Evolutionary conservation across 2,888 invertebrate species (phyloP), one percentile per base, ranked within the genome.

Genomic region (Brenthis daphne): DNA sequence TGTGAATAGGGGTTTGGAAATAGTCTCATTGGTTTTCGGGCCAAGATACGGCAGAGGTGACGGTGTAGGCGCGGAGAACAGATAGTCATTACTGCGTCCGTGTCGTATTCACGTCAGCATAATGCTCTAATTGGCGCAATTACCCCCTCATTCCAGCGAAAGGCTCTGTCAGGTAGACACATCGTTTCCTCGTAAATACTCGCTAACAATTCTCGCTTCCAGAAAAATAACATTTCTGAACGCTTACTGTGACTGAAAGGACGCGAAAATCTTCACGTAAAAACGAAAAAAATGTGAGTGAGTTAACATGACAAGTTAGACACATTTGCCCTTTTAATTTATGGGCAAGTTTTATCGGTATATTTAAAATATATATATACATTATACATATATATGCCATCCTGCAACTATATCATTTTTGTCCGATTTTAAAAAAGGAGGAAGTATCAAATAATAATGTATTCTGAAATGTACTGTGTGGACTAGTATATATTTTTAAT

Each of bases 111-210:
- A 89, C 89, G 91, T 92, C 91, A 92, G 92, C 92, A 88, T 91
- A 89, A 92, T 90, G 88, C 86, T 90, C 90, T 92, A 92, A 92
- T 92, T 92, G 92, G 90, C 85, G 85, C 90, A 92, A 92, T 92
- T 92, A 92, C 89, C 85, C 81, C 80, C 86, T 87, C 37, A 37
- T 88, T 86, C 88, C 85, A 85, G 84, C 82, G 85, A 87, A 88
- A 87, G 87, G 85, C 85, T 77, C 84, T 87, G 89, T 87, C 90
- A 91, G 91, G 91, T 91, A 87, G 88, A 85, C 82, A 80, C 84
- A 85, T 74, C 83, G 84, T 86, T 86, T 90, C 86, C 88, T 88
- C 90, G 89, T 92, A 91, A 92, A 91, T 91, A 90, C 86, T 89
- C 88, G 88, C 91, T 92, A 91, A 90, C 89, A 89, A 88, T 88